Evolutionary conservation across 2,113 vertebrate species (phyloP).

Genomic region (Eptesicus fuscus): DNA sequence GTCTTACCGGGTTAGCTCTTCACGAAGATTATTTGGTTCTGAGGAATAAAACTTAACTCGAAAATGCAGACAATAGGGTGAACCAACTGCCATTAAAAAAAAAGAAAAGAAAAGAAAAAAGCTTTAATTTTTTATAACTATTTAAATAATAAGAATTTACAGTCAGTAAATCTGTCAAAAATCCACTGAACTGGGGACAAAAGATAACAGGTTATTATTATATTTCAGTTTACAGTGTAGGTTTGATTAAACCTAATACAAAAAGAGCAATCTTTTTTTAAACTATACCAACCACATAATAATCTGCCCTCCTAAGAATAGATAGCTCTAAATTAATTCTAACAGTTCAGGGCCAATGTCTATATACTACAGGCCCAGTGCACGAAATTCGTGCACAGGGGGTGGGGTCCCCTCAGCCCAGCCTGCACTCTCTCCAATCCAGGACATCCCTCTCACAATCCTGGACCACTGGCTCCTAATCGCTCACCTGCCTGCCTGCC

Average conservation of each 20-base stretch:
- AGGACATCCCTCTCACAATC: no score
- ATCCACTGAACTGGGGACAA: not conserved
- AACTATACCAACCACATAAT: not conserved
- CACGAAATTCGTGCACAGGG: no score
- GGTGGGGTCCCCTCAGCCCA: no score
- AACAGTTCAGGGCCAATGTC: constrained; percentile 32
- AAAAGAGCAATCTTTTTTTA: not conserved
- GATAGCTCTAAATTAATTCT: constrained; percentile 54
- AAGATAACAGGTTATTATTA: not conserved
- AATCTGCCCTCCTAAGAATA: constrained; percentile 44
- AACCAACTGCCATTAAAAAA: constrained; percentile 80
- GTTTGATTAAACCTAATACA: not conserved
- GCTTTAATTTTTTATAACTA: not conserved
- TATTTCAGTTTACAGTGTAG: not conserved
- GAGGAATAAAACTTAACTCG: constrained; percentile 99
- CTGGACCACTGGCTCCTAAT: no score
- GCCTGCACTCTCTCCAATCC: no score
- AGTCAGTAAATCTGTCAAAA: not conserved
- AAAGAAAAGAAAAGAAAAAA: not conserved
- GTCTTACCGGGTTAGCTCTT: constrained; percentile 94
- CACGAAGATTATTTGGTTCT: constrained; percentile 97
- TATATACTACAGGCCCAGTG: no score
- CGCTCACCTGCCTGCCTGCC: no score
- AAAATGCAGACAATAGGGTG: constrained; percentile 97
- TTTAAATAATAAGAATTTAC: constrained; percentile 24